These are phyloP conservation scores for Gymnocephalus cernua DNA, from an alignment of 2,113 vertebrate species.

Conservation along the genomic window DNA sequence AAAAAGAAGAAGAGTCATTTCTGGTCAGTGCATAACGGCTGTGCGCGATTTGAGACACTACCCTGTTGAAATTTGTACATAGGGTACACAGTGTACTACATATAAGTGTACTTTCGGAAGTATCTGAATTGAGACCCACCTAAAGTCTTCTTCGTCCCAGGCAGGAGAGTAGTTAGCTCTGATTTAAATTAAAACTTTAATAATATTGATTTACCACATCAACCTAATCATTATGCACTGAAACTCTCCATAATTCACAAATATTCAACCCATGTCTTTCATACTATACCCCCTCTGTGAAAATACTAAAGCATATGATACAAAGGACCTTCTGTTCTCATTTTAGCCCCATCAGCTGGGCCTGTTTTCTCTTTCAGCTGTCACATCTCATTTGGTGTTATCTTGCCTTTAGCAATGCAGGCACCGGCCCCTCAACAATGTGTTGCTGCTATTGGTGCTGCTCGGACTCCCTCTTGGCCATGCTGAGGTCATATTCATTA, in stretches of 20 bases:
- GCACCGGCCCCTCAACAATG: slow-evolving; percentile 59
- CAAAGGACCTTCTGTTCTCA: slow-evolving; percentile 63
- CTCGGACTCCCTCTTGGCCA: slow-evolving; percentile 59
- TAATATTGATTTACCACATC: background rate
- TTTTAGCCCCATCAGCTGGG: slow-evolving; percentile 69
- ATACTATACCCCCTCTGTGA: background rate
- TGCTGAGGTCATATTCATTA: slow-evolving; percentile 73
- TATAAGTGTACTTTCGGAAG: too few species aligned
- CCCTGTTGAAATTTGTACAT: too few species aligned
- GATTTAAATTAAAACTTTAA: background rate
- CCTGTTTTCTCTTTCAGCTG: slow-evolving; percentile 76
- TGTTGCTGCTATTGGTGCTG: slow-evolving; percentile 64
- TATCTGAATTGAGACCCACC: background rate
- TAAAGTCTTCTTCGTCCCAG: background rate
- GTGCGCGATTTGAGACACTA: too few species aligned
- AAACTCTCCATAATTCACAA: background rate
- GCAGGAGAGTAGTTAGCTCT: background rate
- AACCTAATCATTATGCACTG: background rate
- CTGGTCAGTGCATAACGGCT: too few species aligned
- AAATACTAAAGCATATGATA: slow-evolving; percentile 17
- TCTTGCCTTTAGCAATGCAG: slow-evolving; percentile 70
- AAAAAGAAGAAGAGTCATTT: too few species aligned
- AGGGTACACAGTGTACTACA: too few species aligned
- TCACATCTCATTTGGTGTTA: slow-evolving; percentile 80
- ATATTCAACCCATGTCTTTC: background rate